Evolutionary conservation across 1,140 invertebrate species (phyloP).

Genomic region (Drosophila cardini): DNA sequence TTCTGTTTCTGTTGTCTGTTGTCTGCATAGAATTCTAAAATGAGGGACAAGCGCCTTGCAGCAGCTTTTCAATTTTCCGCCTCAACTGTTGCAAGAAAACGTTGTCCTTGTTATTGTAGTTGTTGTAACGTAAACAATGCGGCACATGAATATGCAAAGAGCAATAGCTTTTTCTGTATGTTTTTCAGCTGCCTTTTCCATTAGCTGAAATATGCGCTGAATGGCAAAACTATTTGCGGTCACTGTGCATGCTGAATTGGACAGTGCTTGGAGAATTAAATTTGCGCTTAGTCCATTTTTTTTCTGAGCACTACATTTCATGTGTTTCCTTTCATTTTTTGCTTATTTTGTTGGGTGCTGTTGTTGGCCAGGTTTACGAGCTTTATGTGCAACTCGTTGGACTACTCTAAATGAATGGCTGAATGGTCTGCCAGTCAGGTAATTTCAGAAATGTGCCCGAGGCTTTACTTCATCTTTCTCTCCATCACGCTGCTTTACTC

Average conservation of each 20-base stretch:
- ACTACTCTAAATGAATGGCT: conserved; percentile 30
- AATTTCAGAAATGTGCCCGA: conserved; percentile 71
- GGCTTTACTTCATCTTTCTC: conserved; percentile 19
- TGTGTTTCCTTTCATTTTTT: background rate
- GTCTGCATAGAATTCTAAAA: conserved; percentile 33
- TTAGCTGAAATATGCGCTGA: conserved; percentile 40
- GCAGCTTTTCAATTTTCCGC: conserved; percentile 82
- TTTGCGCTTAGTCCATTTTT: conserved; percentile 8
- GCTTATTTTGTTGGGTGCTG: background rate
- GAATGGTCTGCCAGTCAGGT: conserved; percentile 62
- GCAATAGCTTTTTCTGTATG: conserved; percentile 23
- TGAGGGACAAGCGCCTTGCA: conserved; percentile 50
- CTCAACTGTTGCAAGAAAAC: conserved; percentile 63
- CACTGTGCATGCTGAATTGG: conserved; percentile 26
- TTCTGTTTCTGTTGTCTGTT: conserved; percentile 4
- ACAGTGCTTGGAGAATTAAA: conserved; percentile 43
- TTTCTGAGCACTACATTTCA: background rate
- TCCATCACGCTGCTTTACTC: background rate
- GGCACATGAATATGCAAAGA: conserved; percentile 64
- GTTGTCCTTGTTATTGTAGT: conserved; percentile 1
- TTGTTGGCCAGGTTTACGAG: conserved; percentile 22
- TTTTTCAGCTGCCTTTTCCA: conserved; percentile 39
- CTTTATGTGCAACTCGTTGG: conserved; percentile 40
- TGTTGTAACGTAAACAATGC: conserved; percentile 57
- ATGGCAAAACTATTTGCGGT: conserved; percentile 44